Evolutionary conservation across 2,113 vertebrate genomes (phyloP).

Genomic region (Bos javanicus): DNA sequence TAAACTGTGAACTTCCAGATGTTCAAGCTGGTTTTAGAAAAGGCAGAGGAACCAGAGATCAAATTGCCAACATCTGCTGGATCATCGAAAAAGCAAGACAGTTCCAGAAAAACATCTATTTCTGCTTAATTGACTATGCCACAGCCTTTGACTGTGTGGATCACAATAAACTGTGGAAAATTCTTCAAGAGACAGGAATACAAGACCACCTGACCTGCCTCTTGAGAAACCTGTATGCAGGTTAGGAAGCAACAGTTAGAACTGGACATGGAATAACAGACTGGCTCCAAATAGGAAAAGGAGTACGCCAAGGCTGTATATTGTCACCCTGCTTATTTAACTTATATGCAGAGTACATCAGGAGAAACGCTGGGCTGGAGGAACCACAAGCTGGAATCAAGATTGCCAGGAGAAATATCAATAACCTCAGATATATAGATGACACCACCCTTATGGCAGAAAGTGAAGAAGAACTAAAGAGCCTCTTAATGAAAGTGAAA

Average conservation of each 20-base stretch:
- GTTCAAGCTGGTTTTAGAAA: not conserved
- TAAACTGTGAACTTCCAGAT: not conserved
- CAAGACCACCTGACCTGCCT: too few relatives aligned
- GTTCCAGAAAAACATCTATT: too few relatives aligned
- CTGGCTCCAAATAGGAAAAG: too few relatives aligned
- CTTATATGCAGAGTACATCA: not conserved
- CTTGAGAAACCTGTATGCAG: too few relatives aligned
- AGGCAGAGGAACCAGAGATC: not conserved
- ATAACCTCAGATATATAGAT: not conserved
- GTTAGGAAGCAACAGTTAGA: too few relatives aligned
- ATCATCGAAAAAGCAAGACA: not conserved
- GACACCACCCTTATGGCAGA: not conserved
- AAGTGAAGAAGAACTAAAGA: not conserved
- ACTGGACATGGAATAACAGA: too few relatives aligned
- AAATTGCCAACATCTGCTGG: not conserved
- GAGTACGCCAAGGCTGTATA: not conserved
- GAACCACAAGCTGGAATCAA: not conserved
- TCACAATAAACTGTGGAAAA: too few relatives aligned
- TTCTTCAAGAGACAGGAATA: too few relatives aligned
- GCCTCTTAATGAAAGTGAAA: not conserved
- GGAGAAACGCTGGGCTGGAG: rapidly evolving
- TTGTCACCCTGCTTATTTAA: not conserved
- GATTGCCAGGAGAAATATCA: not conserved
- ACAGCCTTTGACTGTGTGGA: too few relatives aligned
- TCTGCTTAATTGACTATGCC: too few relatives aligned